Base-by-base conservation (phyloP, 2,113 vertebrate species). In the Rhinichthys klamathensis region DNA sequence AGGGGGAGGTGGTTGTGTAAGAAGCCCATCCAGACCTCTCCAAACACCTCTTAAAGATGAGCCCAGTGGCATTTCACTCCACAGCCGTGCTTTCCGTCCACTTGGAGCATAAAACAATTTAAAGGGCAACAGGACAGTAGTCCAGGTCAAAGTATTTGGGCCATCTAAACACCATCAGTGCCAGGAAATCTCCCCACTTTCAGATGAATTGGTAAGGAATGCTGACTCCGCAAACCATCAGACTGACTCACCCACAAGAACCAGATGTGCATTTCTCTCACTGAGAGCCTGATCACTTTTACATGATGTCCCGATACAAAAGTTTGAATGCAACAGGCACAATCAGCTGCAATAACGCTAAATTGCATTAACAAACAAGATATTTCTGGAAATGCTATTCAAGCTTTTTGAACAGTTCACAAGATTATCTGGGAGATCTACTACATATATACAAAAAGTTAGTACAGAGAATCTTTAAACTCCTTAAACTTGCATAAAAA, bases 211-310 rank as follows among this genome's bases (percentile, higher is more conserved):
- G 76, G 25, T 30, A 23, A 18, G 56, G 54, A 27, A 58, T 63
- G n/a, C 54, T 75, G 82, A 84, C 70, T 74, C 82, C 58, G 3
- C 70, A 60, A 84, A 61, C 58, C 51, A 75, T 75, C 54, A 2
- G 16, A 49, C 69, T 58, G n/a, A 83, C 46, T 83, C 78, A 13
- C 32, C 23, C 81, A 74, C 51, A 63, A 46, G 58, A 44, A 38
- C 56, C 56, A 61, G 76, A 79, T 79, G 76, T 46, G 72, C 27
- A 63, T 23, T 46, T 84, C 18, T 46, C 9, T 75, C 8, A 7
- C 15, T 10, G 0, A 38, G 21, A 38, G 49, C 25, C 30, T 15
- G 4, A 44, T 61, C 30, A n/a, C 11, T 35, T 35, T 16, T 54
- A 63, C 41, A 63, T 32, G 7, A 70, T 83, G 23, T 15, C 13